Percentiles rank a stretch among this genome's conserved stretches.
Conservation (phyloP, 92 coral and sea anemone species). For the Meandrina meandrites region DNA sequence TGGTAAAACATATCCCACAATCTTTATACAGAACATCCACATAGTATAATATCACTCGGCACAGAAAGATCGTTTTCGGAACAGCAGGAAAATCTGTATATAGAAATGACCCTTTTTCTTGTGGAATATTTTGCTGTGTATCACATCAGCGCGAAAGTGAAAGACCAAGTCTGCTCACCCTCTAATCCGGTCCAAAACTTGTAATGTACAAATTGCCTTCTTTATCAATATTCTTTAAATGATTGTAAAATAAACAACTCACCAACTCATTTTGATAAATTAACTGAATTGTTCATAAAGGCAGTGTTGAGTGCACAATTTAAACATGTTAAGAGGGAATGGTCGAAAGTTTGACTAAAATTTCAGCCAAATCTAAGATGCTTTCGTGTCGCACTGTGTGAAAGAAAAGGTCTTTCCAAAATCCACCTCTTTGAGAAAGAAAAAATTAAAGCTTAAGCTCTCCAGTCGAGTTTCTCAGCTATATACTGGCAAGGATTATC, state of each 20-base stretch:
- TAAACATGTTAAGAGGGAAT: neutral
- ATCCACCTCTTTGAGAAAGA: too few relatives aligned
- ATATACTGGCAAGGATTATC: neutral
- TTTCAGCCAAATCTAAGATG: neutral
- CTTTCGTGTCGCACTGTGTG: too few relatives aligned
- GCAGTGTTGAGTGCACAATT: neutral
- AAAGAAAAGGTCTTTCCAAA: too few relatives aligned
- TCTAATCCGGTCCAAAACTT: neutral
- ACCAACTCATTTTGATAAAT: neutral
- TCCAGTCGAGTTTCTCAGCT: neutral
- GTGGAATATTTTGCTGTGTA: neutral
- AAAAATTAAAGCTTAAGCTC: neutral
- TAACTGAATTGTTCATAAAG: conserved; percentile 1
- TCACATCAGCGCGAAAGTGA: neutral
- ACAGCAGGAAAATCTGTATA: neutral
- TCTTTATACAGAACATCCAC: too few relatives aligned
- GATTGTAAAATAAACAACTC: neutral
- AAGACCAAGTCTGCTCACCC: neutral
- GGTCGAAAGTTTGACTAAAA: neutral
- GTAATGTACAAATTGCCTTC: neutral
- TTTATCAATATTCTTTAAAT: neutral
- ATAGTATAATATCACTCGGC: neutral
- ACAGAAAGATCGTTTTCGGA: neutral
- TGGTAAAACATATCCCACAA: too few relatives aligned
- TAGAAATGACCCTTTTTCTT: neutral